phyloP scores from a whole-genome alignment of 2,113 vertebrate species.

The Neotoma lepida region DNA sequence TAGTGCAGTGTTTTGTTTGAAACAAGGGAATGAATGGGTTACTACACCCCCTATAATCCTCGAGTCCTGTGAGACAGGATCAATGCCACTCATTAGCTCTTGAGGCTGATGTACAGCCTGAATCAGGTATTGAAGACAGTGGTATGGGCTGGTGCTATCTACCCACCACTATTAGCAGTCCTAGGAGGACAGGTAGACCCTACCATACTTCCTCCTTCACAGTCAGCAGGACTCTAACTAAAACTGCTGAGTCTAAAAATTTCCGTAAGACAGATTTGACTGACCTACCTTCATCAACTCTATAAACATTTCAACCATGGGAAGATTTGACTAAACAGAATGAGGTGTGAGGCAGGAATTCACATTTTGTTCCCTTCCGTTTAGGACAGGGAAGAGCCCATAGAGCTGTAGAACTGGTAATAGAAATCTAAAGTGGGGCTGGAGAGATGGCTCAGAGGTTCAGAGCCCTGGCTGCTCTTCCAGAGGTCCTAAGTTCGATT shows the following conservation, averaged over 20 bases:
- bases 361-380: background rate
- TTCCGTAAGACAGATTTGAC: slow-evolving; percentile 1
- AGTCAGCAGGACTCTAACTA: background rate
- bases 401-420: background rate
- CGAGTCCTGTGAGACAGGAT: background rate
- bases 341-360: background rate
- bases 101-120: background rate
- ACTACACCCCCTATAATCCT: background rate
- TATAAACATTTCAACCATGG: background rate
- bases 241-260: background rate
- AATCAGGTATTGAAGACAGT: background rate
- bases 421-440: background rate
- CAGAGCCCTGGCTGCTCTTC: no score
- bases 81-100: background rate
- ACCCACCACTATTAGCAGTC: background rate
- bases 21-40: background rate
- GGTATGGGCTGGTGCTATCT: background rate
- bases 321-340: background rate
- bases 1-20: background rate
- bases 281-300: background rate
- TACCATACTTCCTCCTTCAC: background rate
- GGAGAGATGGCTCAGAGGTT: no score
- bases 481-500: no score
- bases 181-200: background rate
- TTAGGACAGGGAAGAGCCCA: background rate